These are phyloP conservation scores for Candidula unifasciata DNA, from an alignment of 2,888 invertebrate species.

Conservation along the genomic window DNA sequence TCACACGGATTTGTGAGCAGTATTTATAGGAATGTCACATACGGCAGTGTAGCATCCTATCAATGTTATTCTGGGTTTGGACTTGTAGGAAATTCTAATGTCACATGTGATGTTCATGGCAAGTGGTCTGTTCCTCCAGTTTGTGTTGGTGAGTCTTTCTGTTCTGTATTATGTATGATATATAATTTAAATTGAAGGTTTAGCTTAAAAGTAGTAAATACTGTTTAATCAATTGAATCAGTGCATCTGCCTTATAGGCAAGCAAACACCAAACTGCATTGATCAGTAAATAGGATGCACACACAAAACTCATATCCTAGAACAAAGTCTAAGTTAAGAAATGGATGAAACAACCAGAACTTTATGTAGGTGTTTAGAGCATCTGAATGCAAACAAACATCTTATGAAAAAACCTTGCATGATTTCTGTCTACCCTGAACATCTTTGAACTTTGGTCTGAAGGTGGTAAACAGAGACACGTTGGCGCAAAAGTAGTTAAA, in stretches of 20 bases:
- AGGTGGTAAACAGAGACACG: neutral
- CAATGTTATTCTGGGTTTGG: neutral
- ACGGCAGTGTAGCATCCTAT: conserved; percentile 14
- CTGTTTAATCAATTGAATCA: neutral
- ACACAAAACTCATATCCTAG: too few relatives aligned
- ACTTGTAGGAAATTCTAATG: neutral
- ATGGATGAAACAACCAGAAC: too few relatives aligned
- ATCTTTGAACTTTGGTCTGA: too few relatives aligned
- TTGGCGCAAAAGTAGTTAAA: too few relatives aligned
- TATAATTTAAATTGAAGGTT: neutral
- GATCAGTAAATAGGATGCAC: too few relatives aligned
- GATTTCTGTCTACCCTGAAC: too few relatives aligned
- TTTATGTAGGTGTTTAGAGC: too few relatives aligned
- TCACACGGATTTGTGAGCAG: conserved; percentile 33
- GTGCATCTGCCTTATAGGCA: too few relatives aligned
- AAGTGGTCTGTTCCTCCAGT: conserved; percentile 42
- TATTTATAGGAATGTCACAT: conserved; percentile 25
- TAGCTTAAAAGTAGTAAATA: neutral
- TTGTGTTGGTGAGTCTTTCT: conserved; percentile 35
- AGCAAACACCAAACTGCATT: too few relatives aligned
- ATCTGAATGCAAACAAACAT: too few relatives aligned
- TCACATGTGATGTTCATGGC: conserved; percentile 7
- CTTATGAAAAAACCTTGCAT: too few relatives aligned
- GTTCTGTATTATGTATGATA: neutral
- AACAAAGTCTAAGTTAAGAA: too few relatives aligned